These are phyloP conservation scores for Petrolisthes cinctipes DNA, from an alignment of 2,888 invertebrate genomes.

Conservation along the genomic window DNA sequence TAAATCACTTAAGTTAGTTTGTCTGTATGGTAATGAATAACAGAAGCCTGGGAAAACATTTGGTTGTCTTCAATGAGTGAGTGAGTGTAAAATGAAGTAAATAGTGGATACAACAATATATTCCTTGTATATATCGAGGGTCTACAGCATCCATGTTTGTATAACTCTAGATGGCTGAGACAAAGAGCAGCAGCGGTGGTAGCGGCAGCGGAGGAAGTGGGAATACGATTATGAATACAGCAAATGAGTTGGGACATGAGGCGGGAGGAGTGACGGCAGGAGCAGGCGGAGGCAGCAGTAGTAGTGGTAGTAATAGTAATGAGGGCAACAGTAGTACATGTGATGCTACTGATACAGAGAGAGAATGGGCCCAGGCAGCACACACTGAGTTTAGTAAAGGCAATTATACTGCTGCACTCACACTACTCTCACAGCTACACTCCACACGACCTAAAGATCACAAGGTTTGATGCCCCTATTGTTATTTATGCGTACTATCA, in stretches of 20 bases:
- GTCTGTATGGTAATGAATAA: no score
- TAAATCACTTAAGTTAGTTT: no score
- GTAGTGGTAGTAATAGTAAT: neutral
- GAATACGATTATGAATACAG: neutral
- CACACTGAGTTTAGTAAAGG: conserved; percentile 76
- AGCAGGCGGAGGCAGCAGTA: neutral
- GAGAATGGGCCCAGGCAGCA: conserved; percentile 61
- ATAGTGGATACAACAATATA: no score
- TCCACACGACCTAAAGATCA: conserved; percentile 76
- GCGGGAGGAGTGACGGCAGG: neutral
- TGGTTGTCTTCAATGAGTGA: no score
- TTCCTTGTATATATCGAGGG: no score
- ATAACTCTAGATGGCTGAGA: conserved; percentile 43
- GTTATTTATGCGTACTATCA: neutral
- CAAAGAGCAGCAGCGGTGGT: conserved; percentile 18
- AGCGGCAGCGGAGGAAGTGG: neutral
- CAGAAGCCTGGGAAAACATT: no score
- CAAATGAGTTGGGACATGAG: neutral
- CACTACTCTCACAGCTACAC: conserved; percentile 78
- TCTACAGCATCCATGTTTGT: neutral
- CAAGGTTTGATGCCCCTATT: conserved; percentile 71
- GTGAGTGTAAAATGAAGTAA: no score
- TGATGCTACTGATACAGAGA: conserved; percentile 60
- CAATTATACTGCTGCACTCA: conserved; percentile 76
- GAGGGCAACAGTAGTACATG: conserved; percentile 71